A percentile compares a stretch with the other conserved stretches of the same genome.
phyloP scores from a whole-genome alignment of 2,113 vertebrate species.

The Orientallactaga bullata region DNA sequence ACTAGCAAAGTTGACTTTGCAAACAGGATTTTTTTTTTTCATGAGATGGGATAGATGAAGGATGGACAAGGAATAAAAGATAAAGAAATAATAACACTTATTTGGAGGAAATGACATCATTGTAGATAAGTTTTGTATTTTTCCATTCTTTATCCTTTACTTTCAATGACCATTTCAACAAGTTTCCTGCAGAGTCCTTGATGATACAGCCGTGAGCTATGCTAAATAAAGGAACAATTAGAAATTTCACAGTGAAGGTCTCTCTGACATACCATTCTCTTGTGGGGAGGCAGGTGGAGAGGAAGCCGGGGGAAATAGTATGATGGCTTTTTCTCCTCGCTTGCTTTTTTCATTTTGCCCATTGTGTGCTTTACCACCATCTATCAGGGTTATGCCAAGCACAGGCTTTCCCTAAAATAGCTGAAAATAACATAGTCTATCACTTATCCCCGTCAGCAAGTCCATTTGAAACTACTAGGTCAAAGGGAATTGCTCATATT shows the following conservation, averaged over 20 bases:
- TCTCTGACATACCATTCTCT: constrained; percentile 69
- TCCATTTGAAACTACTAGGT: constrained; percentile 68
- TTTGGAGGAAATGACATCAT: constrained; percentile 27
- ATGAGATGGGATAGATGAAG: not conserved
- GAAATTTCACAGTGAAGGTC: constrained; percentile 69
- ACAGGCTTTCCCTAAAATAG: constrained; percentile 63
- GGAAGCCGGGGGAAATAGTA: constrained; percentile 37
- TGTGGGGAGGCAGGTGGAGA: constrained; percentile 44
- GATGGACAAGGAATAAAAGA: not conserved
- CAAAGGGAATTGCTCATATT: constrained; percentile 66
- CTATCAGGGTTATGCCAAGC: constrained; percentile 73
- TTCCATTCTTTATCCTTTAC: constrained; percentile 51
- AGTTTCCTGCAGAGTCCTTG: constrained; percentile 75
- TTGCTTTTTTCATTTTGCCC: constrained; percentile 50
- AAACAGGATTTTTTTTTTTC: not conserved
- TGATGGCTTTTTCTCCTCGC: constrained; percentile 64
- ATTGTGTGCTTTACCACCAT: constrained; percentile 66
- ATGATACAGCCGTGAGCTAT: constrained; percentile 66
- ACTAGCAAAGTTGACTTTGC: constrained; percentile 15
- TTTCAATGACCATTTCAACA: constrained; percentile 70
- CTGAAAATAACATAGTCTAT: constrained; percentile 62
- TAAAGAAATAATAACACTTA: not conserved
- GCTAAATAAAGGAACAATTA: constrained; percentile 67
- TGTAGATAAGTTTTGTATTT: not conserved
- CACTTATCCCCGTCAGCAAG: constrained; percentile 63